Percentiles rank a stretch among this genome's conserved stretches.
Evolutionary conservation across 2,888 invertebrate genomes (phyloP).

Genomic region (Yponomeuta sedellus): DNA sequence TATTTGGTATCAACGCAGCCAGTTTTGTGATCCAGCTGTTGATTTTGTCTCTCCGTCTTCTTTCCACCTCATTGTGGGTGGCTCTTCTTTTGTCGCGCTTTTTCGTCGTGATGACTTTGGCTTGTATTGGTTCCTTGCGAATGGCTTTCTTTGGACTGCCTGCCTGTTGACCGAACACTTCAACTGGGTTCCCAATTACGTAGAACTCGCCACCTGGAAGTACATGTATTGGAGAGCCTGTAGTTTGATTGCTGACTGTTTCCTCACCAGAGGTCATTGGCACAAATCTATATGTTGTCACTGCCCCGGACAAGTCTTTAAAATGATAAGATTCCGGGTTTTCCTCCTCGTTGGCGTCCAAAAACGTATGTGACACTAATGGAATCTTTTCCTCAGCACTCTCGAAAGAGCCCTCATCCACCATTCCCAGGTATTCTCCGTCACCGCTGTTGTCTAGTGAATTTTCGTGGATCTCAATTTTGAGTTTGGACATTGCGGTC

Average conservation of each 20-base stretch:
- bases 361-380: conserved; percentile 71
- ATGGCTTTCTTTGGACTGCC: conserved; percentile 51
- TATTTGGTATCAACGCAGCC: conserved; percentile 87
- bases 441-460: conserved; percentile 76
- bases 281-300: conserved; percentile 88
- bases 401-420: conserved; percentile 59
- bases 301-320: conserved; percentile 67
- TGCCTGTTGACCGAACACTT: conserved; percentile 80
- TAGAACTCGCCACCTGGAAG: conserved; percentile 79
- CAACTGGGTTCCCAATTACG: conserved; percentile 88
- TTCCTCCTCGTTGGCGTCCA: conserved; percentile 69
- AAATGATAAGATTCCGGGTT: conserved; percentile 52
- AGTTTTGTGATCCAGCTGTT: conserved; percentile 97
- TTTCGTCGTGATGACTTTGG: conserved; percentile 79
- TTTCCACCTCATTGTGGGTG: conserved; percentile 97
- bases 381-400: conserved; percentile 67
- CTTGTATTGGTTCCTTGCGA: conserved; percentile 73
- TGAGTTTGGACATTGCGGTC: conserved; percentile 64
- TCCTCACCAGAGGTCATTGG: conserved; percentile 77
- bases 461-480: conserved; percentile 78
- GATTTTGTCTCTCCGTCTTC: conserved; percentile 95
- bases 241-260: conserved; percentile 38
- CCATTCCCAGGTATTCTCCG: conserved; percentile 64
- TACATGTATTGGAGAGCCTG: conserved; percentile 55
- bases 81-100: conserved; percentile 91